These are phyloP conservation scores for Euphonia xanthogaster DNA, from an alignment of 2,797 vertebrate species.

Conservation along the genomic window DNA sequence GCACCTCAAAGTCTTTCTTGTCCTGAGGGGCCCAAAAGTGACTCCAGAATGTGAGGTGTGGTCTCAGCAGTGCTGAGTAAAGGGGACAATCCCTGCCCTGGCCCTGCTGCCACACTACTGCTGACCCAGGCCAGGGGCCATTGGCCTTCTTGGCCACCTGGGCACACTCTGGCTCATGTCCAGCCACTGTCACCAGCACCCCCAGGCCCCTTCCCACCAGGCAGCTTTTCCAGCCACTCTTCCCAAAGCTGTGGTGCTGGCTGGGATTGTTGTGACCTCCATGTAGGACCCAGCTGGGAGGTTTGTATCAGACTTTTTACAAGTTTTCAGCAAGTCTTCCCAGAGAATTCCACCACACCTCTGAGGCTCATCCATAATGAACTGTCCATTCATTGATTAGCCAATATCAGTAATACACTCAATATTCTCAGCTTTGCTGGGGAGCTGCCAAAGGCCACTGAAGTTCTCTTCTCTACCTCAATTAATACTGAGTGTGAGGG, in stretches of 20 bases:
- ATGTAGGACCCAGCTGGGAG: rapidly evolving
- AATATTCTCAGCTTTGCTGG: background rate
- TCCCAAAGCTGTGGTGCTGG: background rate
- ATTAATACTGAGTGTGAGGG: background rate
- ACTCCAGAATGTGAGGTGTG: background rate
- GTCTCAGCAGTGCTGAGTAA: background rate
- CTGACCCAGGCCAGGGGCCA: background rate
- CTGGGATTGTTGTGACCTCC: background rate
- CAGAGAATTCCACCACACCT: background rate
- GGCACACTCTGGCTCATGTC: background rate
- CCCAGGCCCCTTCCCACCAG: background rate
- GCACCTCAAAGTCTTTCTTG: background rate
- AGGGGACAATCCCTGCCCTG: background rate
- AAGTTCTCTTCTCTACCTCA: background rate
- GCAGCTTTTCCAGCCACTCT: background rate
- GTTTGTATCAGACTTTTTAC: no score
- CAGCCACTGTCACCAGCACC: background rate
- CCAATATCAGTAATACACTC: background rate
- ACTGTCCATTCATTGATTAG: rapidly evolving
- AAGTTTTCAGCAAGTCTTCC: background rate
- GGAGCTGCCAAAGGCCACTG: background rate
- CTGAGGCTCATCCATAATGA: background rate
- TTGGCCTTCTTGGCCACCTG: background rate
- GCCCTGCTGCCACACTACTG: background rate
- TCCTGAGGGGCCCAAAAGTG: background rate